These are phyloP conservation scores for Takifugu flavidus DNA, from an alignment of 2,113 vertebrate species.

Conservation along the genomic window DNA sequence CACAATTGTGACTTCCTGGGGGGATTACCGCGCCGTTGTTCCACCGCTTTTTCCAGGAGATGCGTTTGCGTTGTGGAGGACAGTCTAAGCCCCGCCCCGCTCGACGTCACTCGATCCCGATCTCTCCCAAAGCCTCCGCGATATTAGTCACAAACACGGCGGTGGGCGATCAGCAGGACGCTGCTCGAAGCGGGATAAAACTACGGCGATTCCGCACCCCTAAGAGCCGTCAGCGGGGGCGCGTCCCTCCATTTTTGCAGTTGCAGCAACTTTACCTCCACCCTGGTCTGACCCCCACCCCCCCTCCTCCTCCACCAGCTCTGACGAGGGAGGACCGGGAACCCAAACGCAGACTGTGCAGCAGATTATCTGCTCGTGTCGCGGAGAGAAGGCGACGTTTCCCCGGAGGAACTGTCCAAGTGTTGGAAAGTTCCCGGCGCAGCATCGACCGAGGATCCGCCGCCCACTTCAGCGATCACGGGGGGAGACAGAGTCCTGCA, in stretches of 20 bases:
- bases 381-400: slow-evolving; percentile 1
- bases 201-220: slow-evolving; percentile 15
- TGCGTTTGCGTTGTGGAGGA: slow-evolving; percentile 35
- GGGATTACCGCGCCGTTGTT: slow-evolving; percentile 8
- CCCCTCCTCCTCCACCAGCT: slow-evolving; percentile 2
- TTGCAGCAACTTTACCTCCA: slow-evolving; percentile 41
- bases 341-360: slow-evolving; percentile 21
- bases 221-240: background rate
- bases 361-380: background rate
- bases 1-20: slow-evolving; percentile 4
- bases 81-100: slow-evolving; percentile 63
- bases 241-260: slow-evolving; percentile 27
- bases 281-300: background rate
- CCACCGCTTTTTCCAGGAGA: background rate
- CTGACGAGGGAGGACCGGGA: slow-evolving; percentile 5
- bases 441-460: slow-evolving; percentile 67
- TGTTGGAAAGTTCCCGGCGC: slow-evolving; percentile 57
- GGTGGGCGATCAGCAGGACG: slow-evolving; percentile 49
- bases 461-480: slow-evolving; percentile 54
- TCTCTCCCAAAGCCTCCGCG: slow-evolving; percentile 58
- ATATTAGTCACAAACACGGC: slow-evolving; percentile 54
- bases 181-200: slow-evolving; percentile 32
- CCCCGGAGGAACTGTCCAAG: slow-evolving; percentile 40
- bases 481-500: slow-evolving; percentile 35
- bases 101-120: slow-evolving; percentile 69